Conservation (phyloP, 2,113 vertebrate species). For the Empidonax traillii region DNA sequence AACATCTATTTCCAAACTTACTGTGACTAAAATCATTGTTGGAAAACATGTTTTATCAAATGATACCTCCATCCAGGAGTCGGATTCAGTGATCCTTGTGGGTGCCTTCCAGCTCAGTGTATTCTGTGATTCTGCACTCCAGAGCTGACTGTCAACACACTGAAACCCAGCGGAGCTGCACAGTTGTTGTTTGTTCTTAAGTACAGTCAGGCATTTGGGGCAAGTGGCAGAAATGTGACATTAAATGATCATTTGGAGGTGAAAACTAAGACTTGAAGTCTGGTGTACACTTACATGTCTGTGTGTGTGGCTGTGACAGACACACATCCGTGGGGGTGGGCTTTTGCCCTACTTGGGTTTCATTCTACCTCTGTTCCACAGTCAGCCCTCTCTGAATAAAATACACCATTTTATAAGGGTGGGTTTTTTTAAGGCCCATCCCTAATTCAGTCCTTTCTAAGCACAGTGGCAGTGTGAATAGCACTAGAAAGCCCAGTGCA, state of each 20-base stretch:
- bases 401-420: neutral
- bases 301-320: neutral
- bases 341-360: neutral
- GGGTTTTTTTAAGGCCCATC: too few relatives aligned
- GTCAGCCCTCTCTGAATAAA: neutral
- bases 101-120: neutral
- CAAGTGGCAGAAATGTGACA: neutral
- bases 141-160: neutral
- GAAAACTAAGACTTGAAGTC: neutral
- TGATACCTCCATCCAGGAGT: neutral
- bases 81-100: neutral
- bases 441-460: neutral
- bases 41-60: neutral
- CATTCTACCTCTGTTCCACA: neutral
- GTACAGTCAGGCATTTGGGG: too few relatives aligned
- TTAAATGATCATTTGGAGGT: neutral
- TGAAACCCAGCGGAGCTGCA: neutral
- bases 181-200: neutral
- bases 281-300: neutral
- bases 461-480: neutral
- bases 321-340: neutral
- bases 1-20: neutral
- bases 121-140: neutral
- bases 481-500: neutral
- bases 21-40: neutral